These are phyloP conservation scores for Cephus pygmeus DNA, from an alignment of 2,888 invertebrate species.

Conservation along the genomic window DNA sequence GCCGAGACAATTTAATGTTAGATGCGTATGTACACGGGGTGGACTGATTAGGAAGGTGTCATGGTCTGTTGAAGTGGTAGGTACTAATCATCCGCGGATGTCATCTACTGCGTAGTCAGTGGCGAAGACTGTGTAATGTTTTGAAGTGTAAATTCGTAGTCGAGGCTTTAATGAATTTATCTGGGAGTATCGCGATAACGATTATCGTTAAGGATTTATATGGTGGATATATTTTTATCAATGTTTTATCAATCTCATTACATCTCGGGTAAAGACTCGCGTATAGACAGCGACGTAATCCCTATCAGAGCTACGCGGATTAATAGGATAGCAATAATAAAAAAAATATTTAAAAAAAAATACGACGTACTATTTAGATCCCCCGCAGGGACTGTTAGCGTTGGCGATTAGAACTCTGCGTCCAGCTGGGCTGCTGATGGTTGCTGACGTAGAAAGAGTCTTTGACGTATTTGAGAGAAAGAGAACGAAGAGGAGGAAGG, in stretches of 20 bases:
- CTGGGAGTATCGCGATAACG: background rate
- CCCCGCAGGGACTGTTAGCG: background rate
- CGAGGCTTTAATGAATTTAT: background rate
- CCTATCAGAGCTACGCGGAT: background rate
- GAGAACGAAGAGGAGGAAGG: background rate
- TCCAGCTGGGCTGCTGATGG: slow-evolving; percentile 33
- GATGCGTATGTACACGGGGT: background rate
- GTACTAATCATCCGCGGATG: background rate
- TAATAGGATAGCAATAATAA: background rate
- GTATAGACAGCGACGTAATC: background rate
- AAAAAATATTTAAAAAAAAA: background rate
- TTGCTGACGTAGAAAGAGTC: slow-evolving; percentile 32
- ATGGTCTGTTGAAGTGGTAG: background rate
- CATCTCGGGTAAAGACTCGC: background rate
- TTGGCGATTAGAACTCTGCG: slow-evolving; percentile 2
- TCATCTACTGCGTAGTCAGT: background rate
- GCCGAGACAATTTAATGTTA: background rate
- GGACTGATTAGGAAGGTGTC: background rate
- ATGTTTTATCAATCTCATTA: background rate
- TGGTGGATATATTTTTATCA: background rate
- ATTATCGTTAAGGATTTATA: background rate
- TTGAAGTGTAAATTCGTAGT: background rate
- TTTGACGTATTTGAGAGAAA: slow-evolving; percentile 20
- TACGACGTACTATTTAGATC: background rate
- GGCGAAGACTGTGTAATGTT: background rate